phyloP scores from a whole-genome alignment of 2,113 vertebrate genomes.

The Euleptes europaea region DNA sequence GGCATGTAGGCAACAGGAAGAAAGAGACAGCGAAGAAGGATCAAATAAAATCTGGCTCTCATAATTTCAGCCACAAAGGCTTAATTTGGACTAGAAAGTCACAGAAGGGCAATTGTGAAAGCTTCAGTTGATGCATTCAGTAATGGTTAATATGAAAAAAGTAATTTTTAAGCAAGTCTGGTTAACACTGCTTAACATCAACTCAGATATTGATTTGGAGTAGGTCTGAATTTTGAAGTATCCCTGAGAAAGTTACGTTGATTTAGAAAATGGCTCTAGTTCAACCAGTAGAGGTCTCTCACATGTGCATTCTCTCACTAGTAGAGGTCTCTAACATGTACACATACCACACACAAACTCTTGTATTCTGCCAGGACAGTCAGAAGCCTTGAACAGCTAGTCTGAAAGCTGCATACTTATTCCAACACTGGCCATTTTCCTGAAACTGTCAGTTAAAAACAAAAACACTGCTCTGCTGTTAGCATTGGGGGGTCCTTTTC shows the following conservation, averaged over 20 bases:
- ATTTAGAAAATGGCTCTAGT: fast-evolving
- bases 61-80: slow-evolving; percentile 47
- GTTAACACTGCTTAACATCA: background rate
- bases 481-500: background rate
- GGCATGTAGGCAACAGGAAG: background rate
- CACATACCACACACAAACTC: background rate
- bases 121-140: slow-evolving; percentile 51
- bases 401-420: slow-evolving; percentile 44
- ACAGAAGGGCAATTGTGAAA: slow-evolving; percentile 38
- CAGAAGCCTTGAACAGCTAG: slow-evolving; percentile 3
- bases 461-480: slow-evolving; percentile 21
- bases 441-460: slow-evolving; percentile 32
- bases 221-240: slow-evolving; percentile 14
- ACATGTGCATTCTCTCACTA: too few species aligned
- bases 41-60: slow-evolving; percentile 19
- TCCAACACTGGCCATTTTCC: background rate
- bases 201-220: slow-evolving; percentile 11
- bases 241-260: slow-evolving; percentile 11
- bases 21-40: background rate
- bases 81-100: slow-evolving; percentile 30
- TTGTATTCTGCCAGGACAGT: slow-evolving; percentile 20
- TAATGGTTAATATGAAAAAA: slow-evolving; percentile 29
- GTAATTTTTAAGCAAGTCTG: background rate
- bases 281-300: background rate
- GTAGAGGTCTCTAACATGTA: background rate